Conservation (phyloP, 2,888 invertebrate genomes). For the Parnassius smintheus region DNA sequence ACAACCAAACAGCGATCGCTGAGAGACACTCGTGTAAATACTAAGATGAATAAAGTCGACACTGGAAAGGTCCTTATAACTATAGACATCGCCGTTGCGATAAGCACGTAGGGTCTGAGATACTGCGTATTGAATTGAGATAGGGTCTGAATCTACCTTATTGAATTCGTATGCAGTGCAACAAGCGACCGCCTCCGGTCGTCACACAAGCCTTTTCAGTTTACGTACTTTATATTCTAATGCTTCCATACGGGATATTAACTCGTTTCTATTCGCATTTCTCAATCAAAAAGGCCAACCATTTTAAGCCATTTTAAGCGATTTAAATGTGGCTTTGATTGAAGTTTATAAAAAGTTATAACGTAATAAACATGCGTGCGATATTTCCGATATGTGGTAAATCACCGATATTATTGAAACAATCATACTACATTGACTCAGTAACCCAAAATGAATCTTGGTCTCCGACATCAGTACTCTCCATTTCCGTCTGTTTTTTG, state of each 20-base stretch:
- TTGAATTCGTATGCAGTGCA: constrained; percentile 12
- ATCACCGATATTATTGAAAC: no score
- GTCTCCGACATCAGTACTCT: no score
- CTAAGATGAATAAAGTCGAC: constrained; percentile 59
- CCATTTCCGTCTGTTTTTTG: no score
- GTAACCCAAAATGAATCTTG: no score
- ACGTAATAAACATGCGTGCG: no score
- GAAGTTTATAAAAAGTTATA: no score
- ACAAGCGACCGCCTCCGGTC: constrained; percentile 1
- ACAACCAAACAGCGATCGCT: constrained; percentile 38
- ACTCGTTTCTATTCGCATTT: background rate
- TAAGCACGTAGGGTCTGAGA: constrained; percentile 61
- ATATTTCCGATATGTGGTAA: no score
- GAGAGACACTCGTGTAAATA: constrained; percentile 64
- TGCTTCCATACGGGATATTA: background rate
- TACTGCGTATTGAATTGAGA: constrained; percentile 34
- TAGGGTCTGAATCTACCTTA: constrained; percentile 9
- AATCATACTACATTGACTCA: no score
- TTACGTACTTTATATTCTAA: constrained; percentile 1
- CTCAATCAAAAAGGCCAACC: background rate
- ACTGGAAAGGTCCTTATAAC: constrained; percentile 56
- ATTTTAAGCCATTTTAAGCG: no score
- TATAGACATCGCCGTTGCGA: constrained; percentile 52
- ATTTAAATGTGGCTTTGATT: no score
- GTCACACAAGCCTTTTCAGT: background rate